Percentiles rank a stretch among this genome's conserved stretches.
These are phyloP conservation scores for Eretmochelys imbricata DNA, from an alignment of 2,113 vertebrate species.

Conservation along the genomic window DNA sequence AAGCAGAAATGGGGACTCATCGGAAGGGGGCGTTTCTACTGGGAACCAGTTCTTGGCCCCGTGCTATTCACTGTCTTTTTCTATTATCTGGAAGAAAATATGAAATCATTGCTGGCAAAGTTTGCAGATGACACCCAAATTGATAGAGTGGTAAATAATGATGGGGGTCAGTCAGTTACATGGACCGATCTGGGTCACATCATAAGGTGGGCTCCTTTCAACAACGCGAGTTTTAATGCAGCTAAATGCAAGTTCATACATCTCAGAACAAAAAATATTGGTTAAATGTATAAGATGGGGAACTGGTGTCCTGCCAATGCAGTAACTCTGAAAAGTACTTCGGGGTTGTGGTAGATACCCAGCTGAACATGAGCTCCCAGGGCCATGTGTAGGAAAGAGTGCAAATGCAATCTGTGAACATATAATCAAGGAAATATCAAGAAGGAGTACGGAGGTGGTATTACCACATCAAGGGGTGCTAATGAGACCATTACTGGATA, in stretches of 20 bases:
- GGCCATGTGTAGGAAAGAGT: background rate
- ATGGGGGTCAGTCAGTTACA: background rate
- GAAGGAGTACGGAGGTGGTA: background rate
- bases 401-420: background rate
- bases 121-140: background rate
- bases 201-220: background rate
- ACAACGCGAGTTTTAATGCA: background rate
- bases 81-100: background rate
- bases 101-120: background rate
- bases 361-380: background rate
- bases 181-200: background rate
- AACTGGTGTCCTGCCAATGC: background rate
- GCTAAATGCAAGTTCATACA: background rate
- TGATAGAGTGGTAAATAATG: background rate
- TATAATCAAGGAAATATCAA: rapidly evolving
- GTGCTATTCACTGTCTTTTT: rapidly evolving
- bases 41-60: background rate
- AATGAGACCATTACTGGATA: too few relatives aligned
- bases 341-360: background rate
- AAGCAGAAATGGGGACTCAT: background rate
- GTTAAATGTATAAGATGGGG: background rate
- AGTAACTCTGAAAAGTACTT: rapidly evolving
- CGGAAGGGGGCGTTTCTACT: background rate
- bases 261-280: slow-evolving; percentile 7
- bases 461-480: background rate